Base-by-base conservation (phyloP, 2,888 invertebrate genomes). In the Plusia festucae region DNA sequence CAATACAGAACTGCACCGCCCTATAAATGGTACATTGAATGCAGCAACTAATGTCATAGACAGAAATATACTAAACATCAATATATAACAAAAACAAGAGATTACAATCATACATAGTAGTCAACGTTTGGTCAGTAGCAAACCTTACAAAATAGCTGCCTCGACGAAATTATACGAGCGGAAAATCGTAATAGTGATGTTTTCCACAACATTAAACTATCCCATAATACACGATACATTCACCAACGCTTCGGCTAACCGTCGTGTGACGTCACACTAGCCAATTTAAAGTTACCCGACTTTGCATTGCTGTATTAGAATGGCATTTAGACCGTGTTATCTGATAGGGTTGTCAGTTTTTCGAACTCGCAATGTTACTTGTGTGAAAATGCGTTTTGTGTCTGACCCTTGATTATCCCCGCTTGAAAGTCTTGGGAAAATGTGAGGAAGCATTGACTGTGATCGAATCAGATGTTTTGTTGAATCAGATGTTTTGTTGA, bases 241-340 rank as follows among this genome's bases (percentile, higher is more conserved):
- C 52, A 30, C 8, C 30, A 53, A 59, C 49, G 57, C 52, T 63
- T 59, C 30, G 57, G 46, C 51, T 62, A 61, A 60, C 68, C 59
- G 63, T 40, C 53, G 22, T 58, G 49, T 60, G 64, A 65, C 59
- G 61, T 61, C 57, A 66, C 58, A 68, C 57, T 56, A 73, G 68
- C 72, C 77, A 77, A 71, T 79, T 79, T 71, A 68, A 76, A 78
- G 68, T 78, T 79, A 56, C 53, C 49, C 20, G n/a, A 58, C 63
- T 66, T 57, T 18, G 30, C 59, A 63, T 55, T 58, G 53, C 53
- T 52, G 62, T 66, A 55, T 77, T 67, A 65, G 57, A 46, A 51
- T 67, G 56, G 24, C 53, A 56, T 62, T 65, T 67, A 66, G 53
- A 68, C 40, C 34, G 40, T 40, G 59, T 53, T 62, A 46, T 68